Evolutionary conservation across 2,888 invertebrate species (phyloP), one percentile per base, ranked within the genome.

Genomic region (Pterostichus niger): DNA sequence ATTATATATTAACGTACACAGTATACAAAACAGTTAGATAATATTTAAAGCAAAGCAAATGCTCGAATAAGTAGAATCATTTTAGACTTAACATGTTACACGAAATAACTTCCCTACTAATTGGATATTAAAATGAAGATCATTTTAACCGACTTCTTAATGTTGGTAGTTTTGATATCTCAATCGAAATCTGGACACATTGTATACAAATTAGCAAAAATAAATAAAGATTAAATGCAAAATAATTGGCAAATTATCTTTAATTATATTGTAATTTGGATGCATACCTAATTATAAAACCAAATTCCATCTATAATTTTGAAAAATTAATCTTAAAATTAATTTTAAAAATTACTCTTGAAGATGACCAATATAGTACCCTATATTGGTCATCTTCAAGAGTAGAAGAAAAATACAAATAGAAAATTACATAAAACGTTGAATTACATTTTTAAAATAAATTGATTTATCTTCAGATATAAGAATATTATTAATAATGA

Each of bases 181-280:
- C 35, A 13, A 13, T 64, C 31, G 11, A 64, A 13, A 64, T 64
- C 64, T 31, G 64, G 11, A n/a, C 33, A 64, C 33, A 49, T 49
- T 49, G 11, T 35, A 64, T 64, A 33, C 35, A 35, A 64, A 64
- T 35, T 64, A 31, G n/a, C 35, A 64, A 64, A 64, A 64, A 64
- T 64, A 64, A 64, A 64, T 64, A 64, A 64, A 64, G 35, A 13
- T 64, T 64, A 64, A 64, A 64, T 64, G 35, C 64, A 35, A 35
- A n/a, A 64, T 64, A 64, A 64, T 64, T 33, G 64, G n/a, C 64
- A 33, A 31, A 35, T 64, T 64, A 64, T n/a, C 64, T n/a, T 31
- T 64, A 64, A 64, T 64, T 64, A 13, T 31, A 64, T 64, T 64
- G 31, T 64, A 64, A 64, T 64, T 31, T 11, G 31, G 31, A 33